phyloP scores from a whole-genome alignment of 2,888 invertebrate genomes.

The Heliconius ismenius region DNA sequence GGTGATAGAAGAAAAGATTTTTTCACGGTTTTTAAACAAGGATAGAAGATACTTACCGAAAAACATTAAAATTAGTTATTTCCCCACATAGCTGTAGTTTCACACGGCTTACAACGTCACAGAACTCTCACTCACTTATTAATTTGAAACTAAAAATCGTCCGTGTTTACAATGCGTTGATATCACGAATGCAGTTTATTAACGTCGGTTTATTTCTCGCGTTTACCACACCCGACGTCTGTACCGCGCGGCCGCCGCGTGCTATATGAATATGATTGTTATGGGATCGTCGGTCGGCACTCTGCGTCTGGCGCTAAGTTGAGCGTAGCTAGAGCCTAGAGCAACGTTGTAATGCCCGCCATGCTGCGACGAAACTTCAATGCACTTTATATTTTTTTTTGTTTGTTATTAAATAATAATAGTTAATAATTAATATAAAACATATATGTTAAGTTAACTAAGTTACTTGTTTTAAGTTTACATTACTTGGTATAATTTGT shows the following conservation, averaged over 20 bases:
- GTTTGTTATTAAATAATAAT: no score
- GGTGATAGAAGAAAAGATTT: background rate
- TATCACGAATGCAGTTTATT: conserved; percentile 21
- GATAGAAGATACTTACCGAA: conserved; percentile 51
- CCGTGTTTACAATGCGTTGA: conserved; percentile 47
- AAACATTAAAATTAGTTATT: conserved; percentile 45
- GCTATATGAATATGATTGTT: conserved; percentile 54
- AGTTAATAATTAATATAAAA: no score
- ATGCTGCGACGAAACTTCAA: no score
- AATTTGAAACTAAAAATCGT: conserved; percentile 48
- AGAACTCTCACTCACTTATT: conserved; percentile 58
- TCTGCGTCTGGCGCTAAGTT: background rate
- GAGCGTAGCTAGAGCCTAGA: background rate
- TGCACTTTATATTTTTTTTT: no score
- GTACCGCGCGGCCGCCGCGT: conserved; percentile 46
- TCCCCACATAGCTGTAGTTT: conserved; percentile 53
- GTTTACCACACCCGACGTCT: conserved; percentile 26
- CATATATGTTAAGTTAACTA: no score
- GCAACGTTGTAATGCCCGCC: no score
- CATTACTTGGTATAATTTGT: no score
- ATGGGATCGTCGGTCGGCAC: background rate
- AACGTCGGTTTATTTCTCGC: background rate
- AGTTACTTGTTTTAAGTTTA: no score
- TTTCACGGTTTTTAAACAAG: conserved; percentile 10
- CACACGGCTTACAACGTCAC: conserved; percentile 49